Base-by-base conservation (phyloP, 2,113 vertebrate genomes). In the Himantopus leucocephalus region DNA sequence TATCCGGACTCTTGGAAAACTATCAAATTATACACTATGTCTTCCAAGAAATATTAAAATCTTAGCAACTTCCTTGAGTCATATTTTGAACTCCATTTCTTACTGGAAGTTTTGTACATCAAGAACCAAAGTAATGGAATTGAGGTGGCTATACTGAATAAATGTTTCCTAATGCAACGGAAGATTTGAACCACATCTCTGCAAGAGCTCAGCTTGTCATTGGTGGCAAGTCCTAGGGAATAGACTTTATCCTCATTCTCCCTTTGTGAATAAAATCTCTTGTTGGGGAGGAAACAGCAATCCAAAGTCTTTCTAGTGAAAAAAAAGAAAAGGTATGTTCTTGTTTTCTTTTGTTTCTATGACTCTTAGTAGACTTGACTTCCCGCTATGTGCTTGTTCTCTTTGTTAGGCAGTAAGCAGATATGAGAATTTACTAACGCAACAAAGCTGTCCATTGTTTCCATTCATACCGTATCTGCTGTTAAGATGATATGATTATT, bases 401-500 rank as follows among this genome's bases (percentile, higher is more conserved):
- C 62, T 85, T 90, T 67, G 74, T 80, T 45, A 95, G 71, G 67
- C 77, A 76, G 50, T 29, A 73, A 76, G 85, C 59, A 77, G 86
- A 77, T 48, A 91, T 4, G 74, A 93, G 97, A 90, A 77, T 67
- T 79, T 50, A 88, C 87, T 90, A 86, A 90, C 1, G 6, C 63
- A 93, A 94, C 90, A 96, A 95, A 95, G 85, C 82, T 45, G 18
- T 48, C 93, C 95, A 97, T 94, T 94, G 96, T 98, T 96, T 92
- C 96, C 98, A 98, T 97, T 90, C 97, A 98, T 98, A 96, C 96
- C 92, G 94, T 96, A 92, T 94, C 90, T 96, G 94, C 92, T 97
- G 62, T 93, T 97, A 86, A 94, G 96, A 97, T 95, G 97, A 93
- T 90, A 96, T 92, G 97, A 97, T 97, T 97, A 88, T 96, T 97